Evolutionary conservation across 2,797 vertebrate genomes (phyloP), one percentile per base, ranked within the genome.

Genomic region (Sebastes taczanowskii): DNA sequence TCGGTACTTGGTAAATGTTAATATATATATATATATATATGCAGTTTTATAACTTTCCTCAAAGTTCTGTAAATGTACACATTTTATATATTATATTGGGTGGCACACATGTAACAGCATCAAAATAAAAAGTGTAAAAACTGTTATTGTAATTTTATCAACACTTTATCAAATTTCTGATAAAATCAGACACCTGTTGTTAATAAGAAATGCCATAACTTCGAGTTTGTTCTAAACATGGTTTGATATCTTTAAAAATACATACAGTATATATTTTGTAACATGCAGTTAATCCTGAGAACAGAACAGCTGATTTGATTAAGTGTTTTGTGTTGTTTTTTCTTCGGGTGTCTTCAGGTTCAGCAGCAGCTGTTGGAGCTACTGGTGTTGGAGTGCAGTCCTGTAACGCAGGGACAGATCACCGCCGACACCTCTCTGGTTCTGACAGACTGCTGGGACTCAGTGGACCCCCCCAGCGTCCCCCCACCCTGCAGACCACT

Each of bases 371-470:
- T 92, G 29, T 58, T 78, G 42, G 95, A 96, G 14, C 83, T 96
- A 63, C 53, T 92, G 67, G 96, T 96, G 11, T 11, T 97, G 91
- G 92, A 95, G 11, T 95, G 95, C 79, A 77, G 91, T 18, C 96
- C 96, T 1, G 93, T 96, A 1, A 74, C 53, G 0, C 95, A 96
- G 84, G 96, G 96, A 0, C 64, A 68, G 73, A 92, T 97, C 65
- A 96, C 93, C 0, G 59, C 86, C 0, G 72, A 85, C 61, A 96
- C 96, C 3, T 71, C 90, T 5, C 25, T 96, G 72, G 82, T 96
- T 35, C 86, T 97, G 52, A 91, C 93, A 0, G 95, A 95, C 82
- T 94, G 92, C 82, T 88, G 78, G 58, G 95, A 94, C 60, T 8
- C 73, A 0, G 82, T 5, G 62, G 86, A 82, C 34, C 30, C 77